A percentile compares a stretch with the other conserved stretches of the same genome.
These are phyloP conservation scores for Lucinisca nassula DNA, from an alignment of 2,888 invertebrate genomes.

Conservation along the genomic window DNA sequence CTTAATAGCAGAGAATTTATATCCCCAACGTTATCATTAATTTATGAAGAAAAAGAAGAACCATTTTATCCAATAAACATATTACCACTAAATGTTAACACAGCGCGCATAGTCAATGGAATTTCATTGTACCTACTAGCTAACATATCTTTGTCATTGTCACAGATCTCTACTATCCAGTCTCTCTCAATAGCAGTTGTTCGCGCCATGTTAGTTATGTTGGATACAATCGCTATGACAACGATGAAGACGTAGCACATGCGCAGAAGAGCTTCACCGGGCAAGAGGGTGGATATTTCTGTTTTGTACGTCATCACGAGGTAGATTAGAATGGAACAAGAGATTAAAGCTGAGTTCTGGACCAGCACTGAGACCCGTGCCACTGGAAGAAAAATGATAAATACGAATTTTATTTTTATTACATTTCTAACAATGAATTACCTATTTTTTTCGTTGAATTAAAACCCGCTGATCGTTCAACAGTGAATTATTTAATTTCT, in stretches of 20 bases:
- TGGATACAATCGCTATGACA: constrained; percentile 86
- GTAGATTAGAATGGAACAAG: constrained; percentile 87
- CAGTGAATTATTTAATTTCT: no score
- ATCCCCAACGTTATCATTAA: no score
- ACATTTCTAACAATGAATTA: no score
- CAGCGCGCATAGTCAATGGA: no score
- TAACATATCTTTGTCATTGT: constrained; percentile 85
- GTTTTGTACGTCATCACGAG: constrained; percentile 78
- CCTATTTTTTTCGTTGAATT: no score
- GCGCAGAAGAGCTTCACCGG: constrained; percentile 55
- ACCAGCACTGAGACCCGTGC: constrained; percentile 87
- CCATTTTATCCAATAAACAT: no score
- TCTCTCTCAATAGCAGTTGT: constrained; percentile 88
- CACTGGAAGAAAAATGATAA: constrained; percentile 86
- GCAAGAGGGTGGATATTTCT: constrained; percentile 51
- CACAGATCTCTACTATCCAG: constrained; percentile 89
- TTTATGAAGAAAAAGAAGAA: no score
- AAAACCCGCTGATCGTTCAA: no score
- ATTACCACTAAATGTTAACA: no score
- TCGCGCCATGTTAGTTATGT: constrained; percentile 87
- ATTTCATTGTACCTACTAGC: constrained; percentile 84
- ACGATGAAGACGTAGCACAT: constrained; percentile 84
- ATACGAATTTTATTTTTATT: no score
- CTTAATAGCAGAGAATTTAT: no score
- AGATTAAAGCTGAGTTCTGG: constrained; percentile 88